A percentile compares a stretch with the other conserved stretches of the same genome.
phyloP scores from a whole-genome alignment of 1,140 invertebrate species.

The Sipha flava region DNA sequence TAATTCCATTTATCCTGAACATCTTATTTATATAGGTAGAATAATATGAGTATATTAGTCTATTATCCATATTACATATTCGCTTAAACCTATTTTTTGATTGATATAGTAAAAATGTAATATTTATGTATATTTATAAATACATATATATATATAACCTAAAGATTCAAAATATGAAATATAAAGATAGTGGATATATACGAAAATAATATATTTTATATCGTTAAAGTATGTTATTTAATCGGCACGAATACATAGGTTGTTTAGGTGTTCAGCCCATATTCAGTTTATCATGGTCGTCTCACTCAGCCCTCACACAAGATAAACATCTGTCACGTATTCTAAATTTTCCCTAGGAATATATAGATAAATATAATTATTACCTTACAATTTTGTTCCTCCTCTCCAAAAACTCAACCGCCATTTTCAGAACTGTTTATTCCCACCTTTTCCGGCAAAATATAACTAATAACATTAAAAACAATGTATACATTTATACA shows the following conservation, averaged over 20 bases:
- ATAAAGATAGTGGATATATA: neutral
- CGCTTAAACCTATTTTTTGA: no score
- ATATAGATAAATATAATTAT: neutral
- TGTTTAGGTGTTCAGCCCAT: neutral
- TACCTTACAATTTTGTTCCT: neutral
- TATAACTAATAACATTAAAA: neutral
- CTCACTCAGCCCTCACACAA: neutral
- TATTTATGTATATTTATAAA: no score
- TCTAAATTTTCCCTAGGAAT: neutral
- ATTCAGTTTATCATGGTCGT: conserved; percentile 2
- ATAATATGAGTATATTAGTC: no score
- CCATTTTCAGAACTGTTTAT: conserved; percentile 7
- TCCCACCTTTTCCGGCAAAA: neutral
- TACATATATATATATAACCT: no score
- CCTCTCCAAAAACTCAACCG: neutral
- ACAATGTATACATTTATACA: neutral
- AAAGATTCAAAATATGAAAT: neutral
- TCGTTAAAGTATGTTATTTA: neutral
- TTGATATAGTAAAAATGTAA: no score
- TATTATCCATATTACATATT: no score
- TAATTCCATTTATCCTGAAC: no score
- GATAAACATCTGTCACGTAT: conserved; percentile 19
- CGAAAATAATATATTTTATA: neutral
- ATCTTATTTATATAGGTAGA: no score
- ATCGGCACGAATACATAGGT: neutral